Evolutionary conservation across 2,113 vertebrate genomes (phyloP).

Genomic region (Gila orcuttii): DNA sequence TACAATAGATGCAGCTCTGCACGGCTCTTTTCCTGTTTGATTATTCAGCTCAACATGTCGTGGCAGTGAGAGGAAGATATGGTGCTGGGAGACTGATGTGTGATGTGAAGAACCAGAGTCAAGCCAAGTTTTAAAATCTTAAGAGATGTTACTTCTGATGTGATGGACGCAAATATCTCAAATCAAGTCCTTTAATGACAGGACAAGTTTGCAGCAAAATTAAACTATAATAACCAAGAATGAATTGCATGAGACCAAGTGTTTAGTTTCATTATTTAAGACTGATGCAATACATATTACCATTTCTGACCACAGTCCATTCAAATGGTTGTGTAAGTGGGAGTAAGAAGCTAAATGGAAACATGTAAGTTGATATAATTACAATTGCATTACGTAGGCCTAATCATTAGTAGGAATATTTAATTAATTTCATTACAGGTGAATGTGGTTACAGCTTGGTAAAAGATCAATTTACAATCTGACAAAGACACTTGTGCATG

Average conservation of each 20-base stretch:
- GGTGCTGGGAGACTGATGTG: neutral
- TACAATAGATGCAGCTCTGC: neutral
- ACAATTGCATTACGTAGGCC: neutral
- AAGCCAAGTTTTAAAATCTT: neutral
- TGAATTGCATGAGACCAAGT: neutral
- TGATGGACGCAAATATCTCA: neutral
- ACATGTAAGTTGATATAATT: neutral
- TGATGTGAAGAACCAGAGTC: neutral
- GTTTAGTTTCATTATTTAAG: neutral
- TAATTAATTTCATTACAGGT: neutral
- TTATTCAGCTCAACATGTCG: neutral
- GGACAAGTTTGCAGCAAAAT: neutral
- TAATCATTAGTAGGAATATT: neutral
- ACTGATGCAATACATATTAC: neutral
- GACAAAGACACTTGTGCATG: neutral
- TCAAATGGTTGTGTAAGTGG: neutral
- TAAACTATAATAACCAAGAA: neutral
- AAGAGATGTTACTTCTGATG: neutral
- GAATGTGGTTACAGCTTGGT: neutral
- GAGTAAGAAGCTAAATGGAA: neutral
- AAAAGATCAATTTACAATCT: neutral
- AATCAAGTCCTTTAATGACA: neutral
- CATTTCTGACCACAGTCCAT: neutral
- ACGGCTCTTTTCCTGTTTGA: slow-evolving; percentile 4
- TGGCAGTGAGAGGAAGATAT: neutral